Base-by-base conservation (phyloP, 35 echinoderm and acorn worm species). In the Holothuria glaberrima region DNA sequence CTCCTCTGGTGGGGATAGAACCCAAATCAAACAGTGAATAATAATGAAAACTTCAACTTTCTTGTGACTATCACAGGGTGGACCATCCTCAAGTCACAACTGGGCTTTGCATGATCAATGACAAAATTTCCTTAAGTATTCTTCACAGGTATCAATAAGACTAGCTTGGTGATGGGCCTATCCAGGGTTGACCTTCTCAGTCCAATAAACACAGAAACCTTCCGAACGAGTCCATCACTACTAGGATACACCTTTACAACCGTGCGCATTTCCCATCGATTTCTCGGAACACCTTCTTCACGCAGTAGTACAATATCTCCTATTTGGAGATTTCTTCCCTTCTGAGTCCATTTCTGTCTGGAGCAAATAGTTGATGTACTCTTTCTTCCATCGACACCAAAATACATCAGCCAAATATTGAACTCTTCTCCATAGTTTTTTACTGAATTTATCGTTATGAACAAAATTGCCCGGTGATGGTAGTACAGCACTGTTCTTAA, bases 311-410 rank as follows among this genome's bases (percentile, higher is more conserved):
- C 84, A 9, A 87, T 87, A 54, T 92, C 94, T 50, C 90, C 90
- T 75, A 74, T 61, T 30, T 52, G 26, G 27, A 85, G 13, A 67
- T 96, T 90, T 87, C 75, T 75, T 68, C 70, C 68, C 35, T 61
- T 75, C 6, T 44, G 21, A 61, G 64, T 80, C 91, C 94, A 97
- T 58, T 94, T 93, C 58, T 91, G 72, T 64, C 94, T 82, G 18
- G 24, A n/a, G 88, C 72, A 97, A 59, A 45, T 29, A 35, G 26
- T 86, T 63, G 12, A 93, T 31, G 36, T 93, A 93, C 85, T 94
- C 94, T 21, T 64, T 61, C 70, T 78, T 93, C 92, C 94, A 97
- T 52, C 94, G 36, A 18, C 35, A 60, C 94, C 94, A 97, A 61
- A 93, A 97, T 59, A 88, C 48, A 22, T 97, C 86, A 14, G 88